Evolutionary conservation across 2,113 vertebrate genomes (phyloP).

Genomic region (Rostratula benghalensis): DNA sequence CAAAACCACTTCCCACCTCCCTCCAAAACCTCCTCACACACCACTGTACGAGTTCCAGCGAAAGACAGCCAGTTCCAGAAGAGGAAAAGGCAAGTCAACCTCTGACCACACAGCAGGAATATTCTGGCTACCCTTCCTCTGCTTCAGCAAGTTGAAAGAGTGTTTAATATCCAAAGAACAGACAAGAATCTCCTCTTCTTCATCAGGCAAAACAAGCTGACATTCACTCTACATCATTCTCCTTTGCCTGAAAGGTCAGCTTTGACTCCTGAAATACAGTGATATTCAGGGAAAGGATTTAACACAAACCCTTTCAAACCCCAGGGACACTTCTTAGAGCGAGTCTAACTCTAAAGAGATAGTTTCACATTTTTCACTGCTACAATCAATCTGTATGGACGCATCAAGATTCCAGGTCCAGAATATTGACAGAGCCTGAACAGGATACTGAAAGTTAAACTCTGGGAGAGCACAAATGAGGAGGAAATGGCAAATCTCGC

Average conservation of each 20-base stretch:
- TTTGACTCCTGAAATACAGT: neutral
- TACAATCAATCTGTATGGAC: neutral
- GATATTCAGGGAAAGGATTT: neutral
- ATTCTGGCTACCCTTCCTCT: neutral
- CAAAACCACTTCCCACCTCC: neutral
- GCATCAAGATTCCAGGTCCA: neutral
- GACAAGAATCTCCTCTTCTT: neutral
- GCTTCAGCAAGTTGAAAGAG: neutral
- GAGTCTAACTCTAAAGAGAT: neutral
- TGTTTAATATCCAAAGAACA: neutral
- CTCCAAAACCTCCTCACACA: neutral
- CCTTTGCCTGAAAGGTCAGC: neutral
- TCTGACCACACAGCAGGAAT: neutral
- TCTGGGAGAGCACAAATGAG: neutral
- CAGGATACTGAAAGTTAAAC: rapidly evolving
- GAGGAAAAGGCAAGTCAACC: neutral
- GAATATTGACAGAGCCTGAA: neutral
- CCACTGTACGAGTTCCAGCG: neutral
- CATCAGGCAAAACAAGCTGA: neutral
- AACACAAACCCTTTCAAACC: neutral
- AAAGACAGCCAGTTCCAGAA: neutral
- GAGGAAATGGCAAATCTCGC: neutral
- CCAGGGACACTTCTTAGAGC: neutral
- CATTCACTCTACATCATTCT: neutral
- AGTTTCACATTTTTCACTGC: neutral